These are phyloP conservation scores for Acipenser oxyrinchus DNA, from an alignment of 2,797 vertebrate species.

Conservation along the genomic window DNA sequence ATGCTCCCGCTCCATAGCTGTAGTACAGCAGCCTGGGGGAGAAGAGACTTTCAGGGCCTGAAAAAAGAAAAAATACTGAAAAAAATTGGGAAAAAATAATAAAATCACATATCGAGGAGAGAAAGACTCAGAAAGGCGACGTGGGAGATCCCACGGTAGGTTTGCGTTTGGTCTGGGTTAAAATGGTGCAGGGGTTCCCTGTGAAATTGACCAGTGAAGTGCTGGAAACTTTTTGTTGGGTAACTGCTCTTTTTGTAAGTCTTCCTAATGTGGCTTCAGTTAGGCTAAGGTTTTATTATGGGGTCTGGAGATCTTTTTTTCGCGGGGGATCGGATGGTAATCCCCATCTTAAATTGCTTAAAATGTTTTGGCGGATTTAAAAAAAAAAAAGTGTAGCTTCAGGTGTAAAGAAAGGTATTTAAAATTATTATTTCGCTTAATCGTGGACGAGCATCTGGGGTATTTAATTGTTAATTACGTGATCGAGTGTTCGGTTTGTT, in stretches of 20 bases:
- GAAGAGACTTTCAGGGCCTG: slow-evolving; percentile 69
- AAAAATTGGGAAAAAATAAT: slow-evolving; percentile 43
- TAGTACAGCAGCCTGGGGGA: slow-evolving; percentile 69
- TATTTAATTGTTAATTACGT: slow-evolving; percentile 44
- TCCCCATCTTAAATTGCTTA: too few species aligned
- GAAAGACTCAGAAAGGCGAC: slow-evolving; percentile 35
- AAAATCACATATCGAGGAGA: slow-evolving; percentile 33
- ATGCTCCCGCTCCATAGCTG: slow-evolving; percentile 87
- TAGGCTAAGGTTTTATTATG: slow-evolving; percentile 37
- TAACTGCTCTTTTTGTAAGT: slow-evolving; percentile 48
- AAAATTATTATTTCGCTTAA: slow-evolving; percentile 27
- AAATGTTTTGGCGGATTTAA: too few species aligned
- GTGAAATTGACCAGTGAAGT: slow-evolving; percentile 61
- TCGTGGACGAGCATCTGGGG: slow-evolving; percentile 30
- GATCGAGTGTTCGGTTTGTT: slow-evolving; percentile 31
- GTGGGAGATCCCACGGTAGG: slow-evolving; percentile 50
- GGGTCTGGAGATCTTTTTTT: slow-evolving; percentile 15
- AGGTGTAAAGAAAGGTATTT: slow-evolving; percentile 28
- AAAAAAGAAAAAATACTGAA: slow-evolving; percentile 57
- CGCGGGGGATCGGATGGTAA: too few species aligned
- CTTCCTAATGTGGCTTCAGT: slow-evolving; percentile 47
- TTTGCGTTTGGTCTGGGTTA: slow-evolving; percentile 47
- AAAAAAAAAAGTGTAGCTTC: slow-evolving; percentile 2
- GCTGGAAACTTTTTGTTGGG: slow-evolving; percentile 72
- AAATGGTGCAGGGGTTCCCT: slow-evolving; percentile 55